These are phyloP conservation scores for Plectrocnemia conspersa DNA, from an alignment of 1,140 invertebrate species.

Conservation along the genomic window DNA sequence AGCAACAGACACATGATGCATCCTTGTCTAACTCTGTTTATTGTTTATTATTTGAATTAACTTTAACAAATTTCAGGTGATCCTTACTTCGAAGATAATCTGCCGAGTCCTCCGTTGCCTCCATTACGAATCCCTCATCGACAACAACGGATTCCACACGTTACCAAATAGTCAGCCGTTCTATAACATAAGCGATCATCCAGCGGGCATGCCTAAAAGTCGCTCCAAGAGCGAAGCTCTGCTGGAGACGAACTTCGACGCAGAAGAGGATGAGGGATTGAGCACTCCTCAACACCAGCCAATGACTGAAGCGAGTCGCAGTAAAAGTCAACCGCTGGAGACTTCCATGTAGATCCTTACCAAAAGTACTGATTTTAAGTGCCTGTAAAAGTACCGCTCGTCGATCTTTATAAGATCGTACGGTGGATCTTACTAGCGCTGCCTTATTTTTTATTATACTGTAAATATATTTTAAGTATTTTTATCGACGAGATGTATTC, in stretches of 20 bases:
- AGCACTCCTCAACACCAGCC: constrained; percentile 44
- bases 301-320: constrained; percentile 59
- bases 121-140: constrained; percentile 40
- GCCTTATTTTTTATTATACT: too few species aligned
- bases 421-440: too few species aligned
- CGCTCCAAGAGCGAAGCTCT: constrained; percentile 73
- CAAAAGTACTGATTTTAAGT: not conserved
- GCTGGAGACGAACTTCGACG: constrained; percentile 74
- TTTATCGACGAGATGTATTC: too few species aligned
- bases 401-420: not conserved
- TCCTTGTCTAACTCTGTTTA: too few species aligned
- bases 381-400: not conserved
- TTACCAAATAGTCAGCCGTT: too few species aligned
- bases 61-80: constrained; percentile 31
- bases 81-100: constrained; percentile 40
- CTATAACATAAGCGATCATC: constrained; percentile 35
- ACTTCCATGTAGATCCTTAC: constrained; percentile 66
- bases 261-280: constrained; percentile 51
- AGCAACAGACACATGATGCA: too few species aligned
- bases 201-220: constrained; percentile 46
- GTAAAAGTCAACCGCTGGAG: constrained; percentile 79
- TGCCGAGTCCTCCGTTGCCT: constrained; percentile 42
- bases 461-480: constrained; percentile 9
- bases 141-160: too few species aligned
- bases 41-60: too few species aligned